Evolutionary conservation across 2,888 invertebrate species (phyloP), one percentile per base, ranked within the genome.

Genomic region (Brachypterus glaber): DNA sequence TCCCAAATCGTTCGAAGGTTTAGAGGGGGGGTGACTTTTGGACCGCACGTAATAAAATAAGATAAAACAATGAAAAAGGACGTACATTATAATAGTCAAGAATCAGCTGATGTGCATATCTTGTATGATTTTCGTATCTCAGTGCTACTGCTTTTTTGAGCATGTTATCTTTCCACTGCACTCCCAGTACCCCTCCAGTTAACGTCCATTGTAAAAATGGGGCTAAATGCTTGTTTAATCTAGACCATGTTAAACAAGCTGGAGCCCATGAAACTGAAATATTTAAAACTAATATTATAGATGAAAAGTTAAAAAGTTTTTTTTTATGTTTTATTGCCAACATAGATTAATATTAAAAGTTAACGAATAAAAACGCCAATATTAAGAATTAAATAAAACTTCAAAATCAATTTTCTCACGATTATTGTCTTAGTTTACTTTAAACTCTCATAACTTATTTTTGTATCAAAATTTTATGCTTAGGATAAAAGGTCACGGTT

Each of bases 211-310:
- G 75, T 42, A 82, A 62, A 69, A 81, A 81, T 9, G 80, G 79
- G 2, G 76, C 70, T 49, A 81, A 64, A 47, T 76, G 70, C 44
- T 77, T 78, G 5, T 73, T 74, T 38, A 81, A 63, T 55, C 77
- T 73, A 26, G 78, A 76, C 79, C 80, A 77, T 53, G 77, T 73
- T 41, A 81, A 63, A 41, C 77, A 77, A 5, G 79, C 79, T 2
- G 80, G 80, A 17, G 80, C 79, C 78, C 80, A 79, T 2, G 74
- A 72, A 26, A 79, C 80, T 80, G 36, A 26, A 53, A 53, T n/a
- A 32, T 37, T 43, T 25, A 38, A 15, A 15, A 33, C 16, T 8
- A 14, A 34, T 11, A 27, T 34, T 11, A 3, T 3, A 27, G 8
- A 53, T 40, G 44, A 50, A 30, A 30, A 36, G 31, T 24, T 26